Base-by-base conservation (phyloP, 2,797 vertebrate genomes). In the Brachymystax lenok region DNA sequence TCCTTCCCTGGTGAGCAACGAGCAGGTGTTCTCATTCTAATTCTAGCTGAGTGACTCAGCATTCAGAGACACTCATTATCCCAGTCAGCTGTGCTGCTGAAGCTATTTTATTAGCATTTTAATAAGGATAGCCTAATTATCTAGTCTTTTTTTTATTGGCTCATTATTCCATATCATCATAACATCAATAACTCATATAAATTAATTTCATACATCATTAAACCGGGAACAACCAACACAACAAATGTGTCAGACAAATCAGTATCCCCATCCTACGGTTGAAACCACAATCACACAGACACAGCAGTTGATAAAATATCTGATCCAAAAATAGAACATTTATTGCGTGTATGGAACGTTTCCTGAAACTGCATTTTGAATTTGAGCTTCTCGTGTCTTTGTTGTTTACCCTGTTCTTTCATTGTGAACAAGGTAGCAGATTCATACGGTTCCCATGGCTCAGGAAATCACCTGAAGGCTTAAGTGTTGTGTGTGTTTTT, bases 1-100 rank as follows among this genome's bases (percentile, higher is more conserved):
- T 89, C 85, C 70, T 74, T 90, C 33, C 78, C 70, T 73, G 93
- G 96, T 97, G 88, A 87, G 91, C 13, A 21, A 8, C 52, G 54
- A 71, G 40, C 63, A 40, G 77, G 21, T 67, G 59, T 71, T 35
- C 52, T 21, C 21, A 63, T 63, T 8, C 56, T 21, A 21, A 17
- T 21, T 71, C 70, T 67, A 4, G 3, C 24, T 52, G 40, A 40
- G 75, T 72, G 30, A 61, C 8, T 72, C 17, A 21, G 7, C 40
- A 30, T 66, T 67, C 27, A 78, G 54, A 78, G 27, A 28, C 24
- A 67, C 46, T 66, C 28, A 67, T 71, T 67, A 40, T 3, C 33
- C 1, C 54, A 64, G 13, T 52, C 10, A 59, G 19, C 2, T 2
- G n/a, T 69, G 64, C 46, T 16, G 64, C 19, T 2, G 64, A 21